phyloP scores from a whole-genome alignment of 2,113 vertebrate species.

The Elephantulus edwardii region DNA sequence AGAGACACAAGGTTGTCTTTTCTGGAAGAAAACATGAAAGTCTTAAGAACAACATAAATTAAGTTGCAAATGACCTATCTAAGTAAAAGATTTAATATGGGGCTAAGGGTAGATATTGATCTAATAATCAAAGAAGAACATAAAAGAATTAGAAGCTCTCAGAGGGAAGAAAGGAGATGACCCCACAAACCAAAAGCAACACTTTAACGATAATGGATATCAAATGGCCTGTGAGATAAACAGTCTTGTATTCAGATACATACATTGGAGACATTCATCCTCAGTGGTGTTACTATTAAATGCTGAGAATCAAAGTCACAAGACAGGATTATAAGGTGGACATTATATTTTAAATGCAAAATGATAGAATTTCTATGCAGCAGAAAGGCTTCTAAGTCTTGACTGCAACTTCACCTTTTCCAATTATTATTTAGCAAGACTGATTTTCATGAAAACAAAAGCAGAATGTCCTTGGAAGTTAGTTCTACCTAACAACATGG shows the following conservation, averaged over 20 bases:
- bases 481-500: not conserved
- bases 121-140: not conserved
- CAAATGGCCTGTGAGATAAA: not conserved
- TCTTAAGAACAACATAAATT: not conserved
- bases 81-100: not conserved
- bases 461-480: not conserved
- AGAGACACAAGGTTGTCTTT: not conserved
- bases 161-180: not conserved
- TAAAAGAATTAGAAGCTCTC: not conserved
- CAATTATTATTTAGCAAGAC: not conserved
- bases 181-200: not conserved
- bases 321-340: not conserved
- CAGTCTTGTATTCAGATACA: not conserved
- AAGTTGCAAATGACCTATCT: not conserved
- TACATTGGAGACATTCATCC: not conserved
- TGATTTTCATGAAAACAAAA: conserved; percentile 37
- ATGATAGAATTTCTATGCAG: not conserved
- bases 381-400: conserved; percentile 6
- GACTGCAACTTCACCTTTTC: not conserved
- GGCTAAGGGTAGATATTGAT: not conserved
- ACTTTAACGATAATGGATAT: not conserved
- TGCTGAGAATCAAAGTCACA: not conserved
- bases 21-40: not conserved
- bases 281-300: not conserved
- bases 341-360: not conserved